Percentiles rank a stretch among this genome's conserved stretches.
Conservation (phyloP, 2,113 vertebrate genomes). For the Bombycilla garrulus region DNA sequence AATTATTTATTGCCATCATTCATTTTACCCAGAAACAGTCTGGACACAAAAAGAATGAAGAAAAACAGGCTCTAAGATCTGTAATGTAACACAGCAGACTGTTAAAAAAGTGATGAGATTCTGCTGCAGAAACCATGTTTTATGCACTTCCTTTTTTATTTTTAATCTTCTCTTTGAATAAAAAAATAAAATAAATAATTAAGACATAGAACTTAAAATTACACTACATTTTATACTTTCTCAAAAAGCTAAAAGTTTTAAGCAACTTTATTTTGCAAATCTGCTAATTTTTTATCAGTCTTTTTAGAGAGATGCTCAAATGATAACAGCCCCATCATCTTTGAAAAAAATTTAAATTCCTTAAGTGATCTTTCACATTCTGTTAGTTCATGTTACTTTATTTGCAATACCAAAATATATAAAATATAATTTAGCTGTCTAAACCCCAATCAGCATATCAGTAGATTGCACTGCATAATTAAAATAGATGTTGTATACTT, state of each 20-base stretch:
- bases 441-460: background rate
- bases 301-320: background rate
- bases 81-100: background rate
- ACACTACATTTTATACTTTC: background rate
- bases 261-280: background rate
- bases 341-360: background rate
- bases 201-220: background rate
- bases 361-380: background rate
- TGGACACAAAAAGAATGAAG: constrained; percentile 7
- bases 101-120: background rate
- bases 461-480: background rate
- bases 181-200: background rate
- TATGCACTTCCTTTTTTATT: background rate
- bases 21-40: background rate
- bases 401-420: background rate
- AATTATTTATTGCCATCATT: constrained; percentile 46
- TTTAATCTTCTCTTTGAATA: background rate
- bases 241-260: background rate
- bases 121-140: background rate
- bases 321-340: background rate
- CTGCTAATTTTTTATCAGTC: background rate
- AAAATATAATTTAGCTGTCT: background rate
- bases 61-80: constrained; percentile 7
- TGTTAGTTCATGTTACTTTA: background rate
- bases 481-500: background rate